A percentile compares a stretch with the other conserved stretches of the same genome.
phyloP scores from a whole-genome alignment of 2,888 invertebrate species.

The Fabriciana adippe region DNA sequence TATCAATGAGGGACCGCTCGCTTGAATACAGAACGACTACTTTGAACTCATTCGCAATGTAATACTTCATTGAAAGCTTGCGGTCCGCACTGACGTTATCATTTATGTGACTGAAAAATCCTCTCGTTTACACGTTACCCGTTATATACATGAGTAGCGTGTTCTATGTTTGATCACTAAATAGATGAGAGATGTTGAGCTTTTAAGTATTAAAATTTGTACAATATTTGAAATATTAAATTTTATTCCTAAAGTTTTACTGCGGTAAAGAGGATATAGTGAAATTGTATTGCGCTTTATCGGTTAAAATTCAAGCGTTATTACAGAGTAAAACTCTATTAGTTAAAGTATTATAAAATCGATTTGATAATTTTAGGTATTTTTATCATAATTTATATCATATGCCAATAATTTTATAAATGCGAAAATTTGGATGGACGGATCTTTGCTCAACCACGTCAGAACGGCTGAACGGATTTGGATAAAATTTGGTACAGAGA shows the following conservation, averaged over 20 bases:
- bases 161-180: slow-evolving; percentile 7
- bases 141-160: slow-evolving; percentile 17
- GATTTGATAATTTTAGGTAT: too few relatives aligned
- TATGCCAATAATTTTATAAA: too few relatives aligned
- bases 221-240: slow-evolving; percentile 14
- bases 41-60: slow-evolving; percentile 52
- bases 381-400: too few relatives aligned
- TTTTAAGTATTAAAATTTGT: background rate
- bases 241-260: slow-evolving; percentile 6
- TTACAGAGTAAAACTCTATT: too few relatives aligned
- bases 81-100: slow-evolving; percentile 56
- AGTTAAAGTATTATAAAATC: too few relatives aligned
- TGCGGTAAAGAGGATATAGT: too few relatives aligned
- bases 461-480: too few relatives aligned
- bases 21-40: slow-evolving; percentile 69
- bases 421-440: too few relatives aligned
- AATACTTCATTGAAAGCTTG: slow-evolving; percentile 65
- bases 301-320: too few relatives aligned
- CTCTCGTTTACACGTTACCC: slow-evolving; percentile 33
- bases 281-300: too few relatives aligned
- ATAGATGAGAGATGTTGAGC: background rate
- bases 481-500: too few relatives aligned
- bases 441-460: too few relatives aligned
- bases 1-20: slow-evolving; percentile 55
- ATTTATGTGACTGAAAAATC: slow-evolving; percentile 52